Conservation (phyloP, 2,888 invertebrate species). For the Oscheius myriophilus region DNA sequence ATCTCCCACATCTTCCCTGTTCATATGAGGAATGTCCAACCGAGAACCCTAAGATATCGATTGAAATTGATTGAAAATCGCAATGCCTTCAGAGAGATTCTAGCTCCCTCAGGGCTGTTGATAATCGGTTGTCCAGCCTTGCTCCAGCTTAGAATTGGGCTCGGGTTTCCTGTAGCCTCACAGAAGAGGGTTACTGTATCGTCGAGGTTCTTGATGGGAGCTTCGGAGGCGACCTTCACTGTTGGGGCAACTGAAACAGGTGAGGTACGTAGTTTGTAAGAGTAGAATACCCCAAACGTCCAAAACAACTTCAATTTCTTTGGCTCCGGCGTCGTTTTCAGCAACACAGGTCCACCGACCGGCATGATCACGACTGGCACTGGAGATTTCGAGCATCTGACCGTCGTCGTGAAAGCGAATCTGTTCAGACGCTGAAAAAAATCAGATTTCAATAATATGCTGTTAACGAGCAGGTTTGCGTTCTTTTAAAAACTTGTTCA, state of each 20-base stretch:
- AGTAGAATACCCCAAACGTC: constrained; percentile 69
- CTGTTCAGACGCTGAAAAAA: constrained; percentile 36
- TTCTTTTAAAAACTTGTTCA: too few species aligned
- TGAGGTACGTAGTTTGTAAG: too few species aligned
- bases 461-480: too few species aligned
- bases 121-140: constrained; percentile 75
- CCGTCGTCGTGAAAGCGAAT: constrained; percentile 59
- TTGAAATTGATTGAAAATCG: neutral
- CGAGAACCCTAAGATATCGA: constrained; percentile 52
- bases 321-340: constrained; percentile 72
- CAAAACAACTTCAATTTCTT: constrained; percentile 59
- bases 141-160: constrained; percentile 70
- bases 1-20: constrained; percentile 75
- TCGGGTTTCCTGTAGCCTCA: constrained; percentile 72
- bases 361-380: constrained; percentile 46
- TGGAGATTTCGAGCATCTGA: constrained; percentile 57
- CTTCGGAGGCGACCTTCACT: constrained; percentile 56
- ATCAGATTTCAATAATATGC: too few species aligned
- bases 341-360: constrained; percentile 73
- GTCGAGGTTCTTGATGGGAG: constrained; percentile 67
- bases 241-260: constrained; percentile 66
- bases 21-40: constrained; percentile 66
- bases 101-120: constrained; percentile 58
- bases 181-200: constrained; percentile 72
- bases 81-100: constrained; percentile 53